Percentiles rank a stretch among this genome's conserved stretches.
These are phyloP conservation scores for Goniozus legneri DNA, from an alignment of 1,140 invertebrate species.

Conservation along the genomic window DNA sequence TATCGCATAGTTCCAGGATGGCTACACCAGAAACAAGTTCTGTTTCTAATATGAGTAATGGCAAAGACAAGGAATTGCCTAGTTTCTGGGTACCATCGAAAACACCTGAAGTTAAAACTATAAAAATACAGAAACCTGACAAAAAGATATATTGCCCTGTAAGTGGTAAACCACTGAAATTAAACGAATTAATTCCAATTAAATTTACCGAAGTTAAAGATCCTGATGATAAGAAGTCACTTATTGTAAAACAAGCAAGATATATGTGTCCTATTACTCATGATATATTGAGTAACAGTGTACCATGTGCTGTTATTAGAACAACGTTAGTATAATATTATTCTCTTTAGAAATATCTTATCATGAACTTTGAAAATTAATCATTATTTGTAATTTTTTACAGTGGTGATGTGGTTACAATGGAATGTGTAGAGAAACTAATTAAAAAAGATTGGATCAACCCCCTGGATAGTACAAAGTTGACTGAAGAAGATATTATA, in stretches of 20 bases:
- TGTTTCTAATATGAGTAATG: constrained; percentile 73
- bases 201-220: constrained; percentile 91
- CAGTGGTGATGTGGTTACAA: constrained; percentile 92
- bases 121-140: constrained; percentile 80
- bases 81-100: constrained; percentile 98
- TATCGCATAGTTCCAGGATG: constrained; percentile 30
- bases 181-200: constrained; percentile 91
- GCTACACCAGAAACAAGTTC: constrained; percentile 44
- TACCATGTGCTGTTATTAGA: constrained; percentile 87
- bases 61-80: constrained; percentile 73
- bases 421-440: constrained; percentile 95
- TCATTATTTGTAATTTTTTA: constrained; percentile 17
- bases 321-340: constrained; percentile 70
- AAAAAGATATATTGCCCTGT: constrained; percentile 91
- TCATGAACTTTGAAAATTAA: background rate
- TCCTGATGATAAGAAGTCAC: constrained; percentile 75
- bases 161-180: constrained; percentile 81
- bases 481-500: constrained; percentile 94
- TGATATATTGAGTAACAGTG: constrained; percentile 92
- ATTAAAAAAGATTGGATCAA: constrained; percentile 97
- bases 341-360: constrained; percentile 1
- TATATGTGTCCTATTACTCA: constrained; percentile 98
- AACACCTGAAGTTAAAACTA: constrained; percentile 78
- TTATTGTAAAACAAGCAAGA: constrained; percentile 80
- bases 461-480: constrained; percentile 82